These are phyloP conservation scores for Serinus canaria DNA, from an alignment of 2,113 vertebrate genomes.

Conservation along the genomic window DNA sequence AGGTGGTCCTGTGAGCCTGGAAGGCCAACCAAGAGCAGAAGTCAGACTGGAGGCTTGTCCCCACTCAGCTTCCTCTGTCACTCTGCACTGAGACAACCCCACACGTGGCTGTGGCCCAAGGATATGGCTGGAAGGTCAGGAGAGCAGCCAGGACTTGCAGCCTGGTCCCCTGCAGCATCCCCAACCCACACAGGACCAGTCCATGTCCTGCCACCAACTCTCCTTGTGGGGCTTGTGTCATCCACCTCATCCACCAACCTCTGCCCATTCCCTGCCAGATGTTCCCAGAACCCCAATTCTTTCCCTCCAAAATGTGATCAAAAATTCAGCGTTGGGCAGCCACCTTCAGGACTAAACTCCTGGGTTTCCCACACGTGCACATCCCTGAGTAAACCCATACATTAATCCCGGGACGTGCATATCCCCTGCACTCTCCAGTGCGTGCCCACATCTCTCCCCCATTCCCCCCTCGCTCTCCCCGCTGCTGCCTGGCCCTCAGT, in stretches of 20 bases:
- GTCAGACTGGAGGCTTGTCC: background rate
- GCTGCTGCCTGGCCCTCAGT: fast-evolving
- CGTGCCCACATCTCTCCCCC: background rate
- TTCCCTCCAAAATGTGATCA: background rate
- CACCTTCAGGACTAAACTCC: background rate
- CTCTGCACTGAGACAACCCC: background rate
- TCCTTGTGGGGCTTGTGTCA: fast-evolving
- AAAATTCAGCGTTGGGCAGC: background rate
- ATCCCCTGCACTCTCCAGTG: fast-evolving
- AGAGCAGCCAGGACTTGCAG: background rate
- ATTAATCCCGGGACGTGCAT: fast-evolving
- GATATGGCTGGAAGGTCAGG: background rate
- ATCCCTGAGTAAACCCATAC: fast-evolving
- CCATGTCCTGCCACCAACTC: background rate
- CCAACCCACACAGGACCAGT: background rate
- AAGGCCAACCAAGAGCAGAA: background rate
- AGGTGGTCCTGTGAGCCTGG: background rate
- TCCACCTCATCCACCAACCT: background rate
- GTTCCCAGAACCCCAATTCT: background rate
- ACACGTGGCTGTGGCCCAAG: background rate
- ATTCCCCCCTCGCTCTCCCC: background rate
- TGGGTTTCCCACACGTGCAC: background rate
- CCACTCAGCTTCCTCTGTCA: background rate
- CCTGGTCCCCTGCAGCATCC: background rate
- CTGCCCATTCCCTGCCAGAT: fast-evolving